Percentiles rank a stretch among this genome's conserved stretches.
These are phyloP conservation scores for Chironomus tepperi DNA, from an alignment of 1,140 invertebrate species.

Conservation along the genomic window DNA sequence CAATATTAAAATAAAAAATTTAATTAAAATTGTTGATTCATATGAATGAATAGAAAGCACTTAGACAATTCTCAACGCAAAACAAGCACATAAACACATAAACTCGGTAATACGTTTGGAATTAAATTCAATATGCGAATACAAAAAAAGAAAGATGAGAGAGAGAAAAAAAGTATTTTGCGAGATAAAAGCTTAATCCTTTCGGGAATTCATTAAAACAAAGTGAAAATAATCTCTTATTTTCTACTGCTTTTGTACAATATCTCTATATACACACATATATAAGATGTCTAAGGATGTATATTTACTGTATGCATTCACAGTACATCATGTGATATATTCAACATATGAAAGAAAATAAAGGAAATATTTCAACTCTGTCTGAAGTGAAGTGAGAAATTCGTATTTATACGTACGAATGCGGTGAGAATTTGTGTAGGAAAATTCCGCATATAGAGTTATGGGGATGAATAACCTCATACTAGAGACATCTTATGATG, in stretches of 20 bases:
- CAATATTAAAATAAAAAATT: background rate
- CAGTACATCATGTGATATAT: constrained; percentile 10
- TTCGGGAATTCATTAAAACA: constrained; percentile 20
- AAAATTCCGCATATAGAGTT: too few species aligned
- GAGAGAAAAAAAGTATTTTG: background rate
- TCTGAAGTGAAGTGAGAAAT: constrained; percentile 1
- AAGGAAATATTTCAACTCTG: background rate
- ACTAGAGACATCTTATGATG: too few species aligned
- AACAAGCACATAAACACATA: background rate
- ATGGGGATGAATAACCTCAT: too few species aligned
- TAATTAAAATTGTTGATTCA: constrained; percentile 1
- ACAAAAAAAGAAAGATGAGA: background rate
- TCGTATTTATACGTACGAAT: too few species aligned
- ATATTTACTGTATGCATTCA: background rate
- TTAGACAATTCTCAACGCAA: background rate
- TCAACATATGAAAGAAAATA: background rate
- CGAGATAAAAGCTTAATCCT: background rate
- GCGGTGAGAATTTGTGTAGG: too few species aligned
- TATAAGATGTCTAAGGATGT: background rate
- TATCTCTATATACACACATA: background rate
- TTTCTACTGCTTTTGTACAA: background rate
- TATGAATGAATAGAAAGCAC: background rate
- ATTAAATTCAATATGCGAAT: background rate
- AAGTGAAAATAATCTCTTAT: constrained; percentile 17
- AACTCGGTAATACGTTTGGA: background rate